Percentiles rank a stretch among this genome's conserved stretches.
These are phyloP conservation scores for Drosophila macrospina DNA, from an alignment of 2,888 invertebrate genomes.

Conservation along the genomic window DNA sequence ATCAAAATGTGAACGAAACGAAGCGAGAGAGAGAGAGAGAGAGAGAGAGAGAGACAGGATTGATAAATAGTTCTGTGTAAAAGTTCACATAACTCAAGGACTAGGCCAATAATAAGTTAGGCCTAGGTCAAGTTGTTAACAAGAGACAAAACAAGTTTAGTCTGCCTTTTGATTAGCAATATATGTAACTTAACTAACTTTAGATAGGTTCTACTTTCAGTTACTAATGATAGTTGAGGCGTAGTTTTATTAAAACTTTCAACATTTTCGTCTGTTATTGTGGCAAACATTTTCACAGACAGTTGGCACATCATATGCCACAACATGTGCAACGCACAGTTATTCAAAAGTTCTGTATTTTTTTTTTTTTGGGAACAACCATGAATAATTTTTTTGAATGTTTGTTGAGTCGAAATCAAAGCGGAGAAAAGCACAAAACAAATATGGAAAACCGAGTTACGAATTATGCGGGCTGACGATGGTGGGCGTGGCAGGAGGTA, in stretches of 20 bases:
- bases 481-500: not conserved
- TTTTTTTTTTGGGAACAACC: not conserved
- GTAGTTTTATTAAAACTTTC: not conserved
- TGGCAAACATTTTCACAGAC: not conserved
- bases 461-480: constrained; percentile 12
- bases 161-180: not conserved
- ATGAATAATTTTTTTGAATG: constrained; percentile 22
- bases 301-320: not conserved
- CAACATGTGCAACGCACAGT: not conserved
- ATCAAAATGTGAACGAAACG: constrained; percentile 15
- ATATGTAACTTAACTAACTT: not conserved
- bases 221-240: constrained; percentile 5
- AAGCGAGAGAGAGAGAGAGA: not conserved
- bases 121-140: constrained; percentile 22
- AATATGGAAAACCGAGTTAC: constrained; percentile 21
- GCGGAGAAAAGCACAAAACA: constrained; percentile 16
- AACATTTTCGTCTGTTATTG: not conserved
- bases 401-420: constrained; percentile 16
- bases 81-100: constrained; percentile 8
- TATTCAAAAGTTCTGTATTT: not conserved
- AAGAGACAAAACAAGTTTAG: constrained; percentile 4
- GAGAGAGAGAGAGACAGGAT: not conserved
- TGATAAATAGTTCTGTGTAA: not conserved
- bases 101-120: constrained; percentile 13
- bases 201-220: not conserved